Evolutionary conservation across 2,888 invertebrate species (phyloP).

Genomic region (Willowsia nigromaculata): DNA sequence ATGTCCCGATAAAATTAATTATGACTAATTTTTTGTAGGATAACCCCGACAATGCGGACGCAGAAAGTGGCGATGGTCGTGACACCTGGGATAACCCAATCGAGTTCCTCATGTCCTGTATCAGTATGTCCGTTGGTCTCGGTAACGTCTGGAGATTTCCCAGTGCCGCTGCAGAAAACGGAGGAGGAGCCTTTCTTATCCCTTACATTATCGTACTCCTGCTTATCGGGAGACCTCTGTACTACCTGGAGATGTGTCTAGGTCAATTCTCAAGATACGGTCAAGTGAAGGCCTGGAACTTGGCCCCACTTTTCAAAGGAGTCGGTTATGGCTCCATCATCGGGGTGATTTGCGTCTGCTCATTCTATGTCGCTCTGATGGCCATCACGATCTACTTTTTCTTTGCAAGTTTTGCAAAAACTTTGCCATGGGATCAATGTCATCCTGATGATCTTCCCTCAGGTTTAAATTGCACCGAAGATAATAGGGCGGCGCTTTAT

Average conservation of each 20-base stretch:
- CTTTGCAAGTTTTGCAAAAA: conserved; percentile 84
- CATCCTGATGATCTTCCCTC: conserved; percentile 6
- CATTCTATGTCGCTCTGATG: conserved; percentile 81
- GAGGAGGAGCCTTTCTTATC: conserved; percentile 79
- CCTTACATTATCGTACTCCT: conserved; percentile 79
- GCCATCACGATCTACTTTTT: conserved; percentile 84
- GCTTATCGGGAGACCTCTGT: conserved; percentile 80
- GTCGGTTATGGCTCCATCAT: conserved; percentile 82
- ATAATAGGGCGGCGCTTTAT: too few species aligned
- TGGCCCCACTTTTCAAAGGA: conserved; percentile 73
- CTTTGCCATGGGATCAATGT: conserved; percentile 61
- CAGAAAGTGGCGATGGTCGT: conserved; percentile 26
- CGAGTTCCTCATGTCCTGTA: conserved; percentile 86
- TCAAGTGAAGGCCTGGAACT: conserved; percentile 84
- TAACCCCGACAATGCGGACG: background rate
- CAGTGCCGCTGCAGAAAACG: conserved; percentile 49
- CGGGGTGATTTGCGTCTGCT: conserved; percentile 83
- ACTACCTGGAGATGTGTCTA: conserved; percentile 81
- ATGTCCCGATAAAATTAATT: too few species aligned
- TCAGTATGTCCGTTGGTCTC: conserved; percentile 86
- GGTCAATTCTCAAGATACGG: conserved; percentile 82
- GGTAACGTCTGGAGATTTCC: conserved; percentile 83
- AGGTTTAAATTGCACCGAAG: background rate
- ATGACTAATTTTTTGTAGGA: background rate
- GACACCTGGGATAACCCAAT: conserved; percentile 83